These are phyloP conservation scores for Spisula solida DNA, from an alignment of 2,888 invertebrate species.

Conservation along the genomic window DNA sequence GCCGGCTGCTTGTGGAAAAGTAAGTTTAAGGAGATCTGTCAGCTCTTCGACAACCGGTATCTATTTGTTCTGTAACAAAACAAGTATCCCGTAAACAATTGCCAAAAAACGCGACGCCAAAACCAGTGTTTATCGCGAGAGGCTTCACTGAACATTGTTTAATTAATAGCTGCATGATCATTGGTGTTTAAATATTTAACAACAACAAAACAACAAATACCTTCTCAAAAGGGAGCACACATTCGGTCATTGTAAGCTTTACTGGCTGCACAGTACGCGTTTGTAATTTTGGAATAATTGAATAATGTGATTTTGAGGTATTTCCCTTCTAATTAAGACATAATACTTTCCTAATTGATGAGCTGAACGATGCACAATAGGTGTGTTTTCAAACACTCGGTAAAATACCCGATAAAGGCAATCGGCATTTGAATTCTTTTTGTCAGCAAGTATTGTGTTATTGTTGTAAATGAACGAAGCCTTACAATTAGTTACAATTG, in stretches of 20 bases:
- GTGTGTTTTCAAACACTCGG: background rate
- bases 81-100: too few relatives aligned
- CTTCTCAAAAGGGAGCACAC: background rate
- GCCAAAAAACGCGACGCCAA: too few relatives aligned
- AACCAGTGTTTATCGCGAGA: too few relatives aligned
- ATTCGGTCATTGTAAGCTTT: background rate
- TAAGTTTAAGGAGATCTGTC: too few relatives aligned
- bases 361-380: background rate
- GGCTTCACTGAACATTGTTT: too few relatives aligned
- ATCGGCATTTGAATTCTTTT: conserved; percentile 19
- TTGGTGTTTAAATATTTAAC: background rate
- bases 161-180: too few relatives aligned
- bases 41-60: too few relatives aligned
- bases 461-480: background rate
- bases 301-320: background rate
- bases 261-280: background rate
- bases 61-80: too few relatives aligned
- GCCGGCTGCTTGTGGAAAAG: too few relatives aligned
- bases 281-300: background rate
- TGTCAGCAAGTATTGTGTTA: background rate
- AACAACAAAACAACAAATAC: background rate
- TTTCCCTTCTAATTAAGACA: conserved; percentile 8
- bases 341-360: background rate
- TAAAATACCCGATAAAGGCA: background rate
- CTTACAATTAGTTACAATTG: background rate